phyloP scores from a whole-genome alignment of 2,888 invertebrate species.

The Drosophila gaucha region DNA sequence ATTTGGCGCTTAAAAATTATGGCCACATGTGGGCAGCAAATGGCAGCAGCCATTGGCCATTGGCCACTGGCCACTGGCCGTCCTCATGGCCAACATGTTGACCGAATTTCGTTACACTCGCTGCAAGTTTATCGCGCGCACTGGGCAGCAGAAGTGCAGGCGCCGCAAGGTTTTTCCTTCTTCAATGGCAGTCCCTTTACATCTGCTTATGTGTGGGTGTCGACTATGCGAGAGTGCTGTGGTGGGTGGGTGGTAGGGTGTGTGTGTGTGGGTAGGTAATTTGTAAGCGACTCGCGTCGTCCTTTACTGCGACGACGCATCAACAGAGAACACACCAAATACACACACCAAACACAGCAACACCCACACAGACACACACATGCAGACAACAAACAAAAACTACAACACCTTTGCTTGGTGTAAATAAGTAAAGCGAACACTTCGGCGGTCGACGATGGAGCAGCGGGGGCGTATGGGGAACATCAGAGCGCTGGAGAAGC shows the following conservation, averaged over 20 bases:
- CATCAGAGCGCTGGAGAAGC: constrained; percentile 30
- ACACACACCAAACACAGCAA: constrained; percentile 22
- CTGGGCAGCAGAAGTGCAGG: constrained; percentile 49
- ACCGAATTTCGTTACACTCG: constrained; percentile 70
- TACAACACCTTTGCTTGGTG: constrained; percentile 66
- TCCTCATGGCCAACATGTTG: constrained; percentile 67
- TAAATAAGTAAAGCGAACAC: constrained; percentile 65
- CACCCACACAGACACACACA: constrained; percentile 20
- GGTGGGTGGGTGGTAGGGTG: not conserved
- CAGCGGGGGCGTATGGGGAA: constrained; percentile 35
- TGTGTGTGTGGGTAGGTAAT: constrained; percentile 48
- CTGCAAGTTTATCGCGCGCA: constrained; percentile 76
- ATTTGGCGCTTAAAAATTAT: constrained; percentile 79
- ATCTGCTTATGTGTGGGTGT: constrained; percentile 3
- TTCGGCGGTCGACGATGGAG: not conserved
- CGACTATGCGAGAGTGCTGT: constrained; percentile 2
- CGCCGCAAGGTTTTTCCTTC: constrained; percentile 34
- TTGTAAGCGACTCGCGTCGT: constrained; percentile 69
- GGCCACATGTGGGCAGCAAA: constrained; percentile 77
- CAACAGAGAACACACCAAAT: constrained; percentile 20
- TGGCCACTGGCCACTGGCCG: constrained; percentile 32
- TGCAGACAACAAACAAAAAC: constrained; percentile 22
- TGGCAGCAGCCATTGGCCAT: constrained; percentile 33
- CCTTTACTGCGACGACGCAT: constrained; percentile 44
- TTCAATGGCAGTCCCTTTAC: constrained; percentile 19